These are phyloP conservation scores for Limnephilus marmoratus DNA, from an alignment of 2,888 invertebrate genomes.

Conservation along the genomic window DNA sequence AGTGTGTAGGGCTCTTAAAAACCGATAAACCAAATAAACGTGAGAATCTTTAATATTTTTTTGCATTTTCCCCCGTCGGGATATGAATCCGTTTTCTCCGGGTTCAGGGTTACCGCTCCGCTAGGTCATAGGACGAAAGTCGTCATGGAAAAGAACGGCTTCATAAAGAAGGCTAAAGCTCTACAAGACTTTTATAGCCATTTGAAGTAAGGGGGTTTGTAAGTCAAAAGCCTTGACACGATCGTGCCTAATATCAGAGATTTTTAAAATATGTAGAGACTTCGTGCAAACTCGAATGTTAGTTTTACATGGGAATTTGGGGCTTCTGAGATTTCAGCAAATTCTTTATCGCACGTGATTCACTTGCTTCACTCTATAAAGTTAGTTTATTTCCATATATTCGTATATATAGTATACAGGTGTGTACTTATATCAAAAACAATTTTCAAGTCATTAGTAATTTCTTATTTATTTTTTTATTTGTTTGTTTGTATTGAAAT, in stretches of 20 bases:
- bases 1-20: too few relatives aligned
- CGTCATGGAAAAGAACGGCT: not conserved
- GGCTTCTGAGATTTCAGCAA: not conserved
- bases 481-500: too few relatives aligned
- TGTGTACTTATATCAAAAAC: too few relatives aligned
- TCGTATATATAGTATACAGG: not conserved
- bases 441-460: too few relatives aligned
- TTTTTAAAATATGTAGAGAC: not conserved
- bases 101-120: not conserved
- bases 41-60: too few relatives aligned
- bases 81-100: too few relatives aligned
- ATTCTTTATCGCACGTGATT: not conserved
- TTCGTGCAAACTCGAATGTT: not conserved
- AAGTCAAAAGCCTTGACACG: not conserved
- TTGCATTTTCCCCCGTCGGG: not conserved
- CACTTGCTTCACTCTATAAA: not conserved
- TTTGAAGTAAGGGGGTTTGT: not conserved
- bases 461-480: too few relatives aligned
- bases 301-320: not conserved
- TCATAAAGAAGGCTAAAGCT: not conserved
- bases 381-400: not conserved
- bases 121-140: not conserved
- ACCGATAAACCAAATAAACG: too few relatives aligned
- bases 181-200: not conserved
- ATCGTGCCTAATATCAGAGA: not conserved